A percentile compares a stretch with the other conserved stretches of the same genome.
phyloP scores from a whole-genome alignment of 2,797 vertebrate genomes.

The Ciconia nigra region DNA sequence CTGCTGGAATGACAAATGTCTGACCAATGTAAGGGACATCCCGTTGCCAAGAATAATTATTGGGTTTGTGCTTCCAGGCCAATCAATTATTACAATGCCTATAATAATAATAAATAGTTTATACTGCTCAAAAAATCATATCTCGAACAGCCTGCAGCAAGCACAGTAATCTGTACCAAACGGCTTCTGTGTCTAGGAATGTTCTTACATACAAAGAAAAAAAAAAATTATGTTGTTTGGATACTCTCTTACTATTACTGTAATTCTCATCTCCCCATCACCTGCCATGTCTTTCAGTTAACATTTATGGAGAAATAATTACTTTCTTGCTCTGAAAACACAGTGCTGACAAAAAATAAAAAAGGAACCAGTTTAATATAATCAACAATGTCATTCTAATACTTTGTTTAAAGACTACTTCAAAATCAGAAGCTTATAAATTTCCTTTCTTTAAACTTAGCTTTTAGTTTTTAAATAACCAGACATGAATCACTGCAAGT shows the following conservation, averaged over 20 bases:
- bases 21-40: background rate
- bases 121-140: background rate
- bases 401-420: constrained; percentile 1
- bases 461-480: background rate
- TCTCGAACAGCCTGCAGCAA: background rate
- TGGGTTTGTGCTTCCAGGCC: background rate
- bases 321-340: background rate
- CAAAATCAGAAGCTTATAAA: background rate
- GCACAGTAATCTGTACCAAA: background rate
- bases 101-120: background rate
- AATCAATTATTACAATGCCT: background rate
- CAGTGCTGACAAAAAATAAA: background rate
- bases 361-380: background rate
- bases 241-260: background rate
- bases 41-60: background rate
- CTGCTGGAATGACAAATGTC: background rate
- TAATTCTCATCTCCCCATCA: background rate
- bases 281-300: background rate
- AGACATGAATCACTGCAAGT: background rate
- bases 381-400: background rate
- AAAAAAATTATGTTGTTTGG: background rate
- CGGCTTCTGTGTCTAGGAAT: background rate
- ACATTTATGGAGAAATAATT: background rate
- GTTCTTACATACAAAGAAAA: background rate
- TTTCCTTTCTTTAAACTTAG: background rate